Percentiles rank a stretch among this genome's conserved stretches.
phyloP scores from a whole-genome alignment of 2,113 vertebrate species.

The Hyperopisus bebe region DNA sequence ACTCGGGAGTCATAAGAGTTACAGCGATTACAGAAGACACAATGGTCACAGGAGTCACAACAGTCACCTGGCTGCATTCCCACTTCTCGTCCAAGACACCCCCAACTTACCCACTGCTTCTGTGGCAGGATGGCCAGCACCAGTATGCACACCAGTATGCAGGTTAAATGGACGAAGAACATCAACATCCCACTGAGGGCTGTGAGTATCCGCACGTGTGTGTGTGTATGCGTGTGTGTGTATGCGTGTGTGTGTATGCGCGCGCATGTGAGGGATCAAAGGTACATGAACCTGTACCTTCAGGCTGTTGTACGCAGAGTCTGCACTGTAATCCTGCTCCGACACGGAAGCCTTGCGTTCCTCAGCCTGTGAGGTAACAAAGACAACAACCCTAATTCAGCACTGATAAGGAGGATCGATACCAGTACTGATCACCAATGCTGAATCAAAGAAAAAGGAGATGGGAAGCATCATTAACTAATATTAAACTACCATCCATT shows the following conservation, averaged over 20 bases:
- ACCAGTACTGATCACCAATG: background rate
- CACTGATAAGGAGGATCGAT: background rate
- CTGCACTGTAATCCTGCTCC: slow-evolving; percentile 61
- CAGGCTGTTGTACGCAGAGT: slow-evolving; percentile 82
- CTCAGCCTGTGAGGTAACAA: slow-evolving; percentile 49
- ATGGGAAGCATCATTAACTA: background rate
- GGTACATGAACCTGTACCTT: slow-evolving; percentile 67
- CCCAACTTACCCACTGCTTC: slow-evolving; percentile 37
- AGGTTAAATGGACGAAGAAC: slow-evolving; percentile 38
- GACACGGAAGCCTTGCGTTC: slow-evolving; percentile 52
- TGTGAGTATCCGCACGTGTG: background rate
- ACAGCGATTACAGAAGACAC: background rate
- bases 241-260: background rate
- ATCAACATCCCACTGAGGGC: slow-evolving; percentile 26
- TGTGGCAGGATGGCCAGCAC: slow-evolving; percentile 27
- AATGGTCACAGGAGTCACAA: background rate
- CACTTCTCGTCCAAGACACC: background rate
- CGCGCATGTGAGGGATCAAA: background rate
- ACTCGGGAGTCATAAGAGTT: background rate
- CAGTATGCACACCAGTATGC: slow-evolving; percentile 26
- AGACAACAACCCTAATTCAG: background rate
- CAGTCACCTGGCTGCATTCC: background rate
- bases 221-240: background rate
- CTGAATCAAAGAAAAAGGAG: background rate
- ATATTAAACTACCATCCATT: background rate